phyloP scores from a whole-genome alignment of 2,888 invertebrate genomes.

The Seladonia tumulorum region DNA sequence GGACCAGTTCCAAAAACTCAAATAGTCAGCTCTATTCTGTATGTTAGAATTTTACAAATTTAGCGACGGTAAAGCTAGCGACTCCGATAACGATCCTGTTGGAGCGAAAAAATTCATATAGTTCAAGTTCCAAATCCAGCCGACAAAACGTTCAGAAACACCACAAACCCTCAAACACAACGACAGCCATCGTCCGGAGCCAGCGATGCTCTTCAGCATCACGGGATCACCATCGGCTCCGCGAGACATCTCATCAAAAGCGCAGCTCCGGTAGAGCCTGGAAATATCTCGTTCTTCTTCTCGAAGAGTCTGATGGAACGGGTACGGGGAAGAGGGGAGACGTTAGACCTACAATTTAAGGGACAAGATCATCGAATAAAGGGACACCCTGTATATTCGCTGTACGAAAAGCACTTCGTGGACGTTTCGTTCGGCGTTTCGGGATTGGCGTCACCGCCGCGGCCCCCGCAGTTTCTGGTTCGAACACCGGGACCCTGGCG shows the following conservation, averaged over 20 bases:
- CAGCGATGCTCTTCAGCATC: neutral
- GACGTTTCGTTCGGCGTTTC: slow-evolving; percentile 47
- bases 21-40: too few relatives aligned
- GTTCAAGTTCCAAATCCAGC: too few relatives aligned
- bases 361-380: slow-evolving; percentile 4
- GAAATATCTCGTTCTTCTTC: neutral
- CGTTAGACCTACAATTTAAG: neutral
- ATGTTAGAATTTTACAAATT: neutral
- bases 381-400: slow-evolving; percentile 8
- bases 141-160: neutral
- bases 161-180: neutral
- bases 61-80: neutral
- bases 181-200: neutral
- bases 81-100: neutral
- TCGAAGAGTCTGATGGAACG: neutral
- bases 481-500: slow-evolving; percentile 52
- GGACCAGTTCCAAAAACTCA: too few relatives aligned
- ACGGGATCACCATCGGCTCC: neutral
- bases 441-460: slow-evolving; percentile 57
- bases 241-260: neutral
- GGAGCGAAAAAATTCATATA: neutral
- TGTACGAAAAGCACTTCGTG: slow-evolving; percentile 22
- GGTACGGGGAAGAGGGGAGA: neutral
- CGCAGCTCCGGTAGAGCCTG: neutral
- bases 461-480: slow-evolving; percentile 61